Evolutionary conservation across 1,140 invertebrate species (phyloP).

Genomic region (Prorops nasuta): DNA sequence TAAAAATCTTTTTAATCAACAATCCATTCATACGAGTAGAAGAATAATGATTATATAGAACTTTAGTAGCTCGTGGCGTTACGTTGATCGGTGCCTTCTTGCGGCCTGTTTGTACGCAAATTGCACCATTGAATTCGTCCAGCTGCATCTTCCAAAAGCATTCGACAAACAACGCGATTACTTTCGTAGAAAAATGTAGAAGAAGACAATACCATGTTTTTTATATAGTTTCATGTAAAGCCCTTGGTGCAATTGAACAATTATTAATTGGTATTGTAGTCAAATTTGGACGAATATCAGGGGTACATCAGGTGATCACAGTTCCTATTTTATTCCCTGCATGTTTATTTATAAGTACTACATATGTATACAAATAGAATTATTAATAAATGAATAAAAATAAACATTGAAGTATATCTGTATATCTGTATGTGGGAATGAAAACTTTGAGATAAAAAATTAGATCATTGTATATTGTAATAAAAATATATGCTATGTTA

Average conservation of each 20-base stretch:
- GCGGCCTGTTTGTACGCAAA: conserved; percentile 41
- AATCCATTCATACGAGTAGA: too few species aligned
- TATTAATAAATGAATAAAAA: background rate
- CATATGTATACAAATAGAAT: conserved; percentile 13
- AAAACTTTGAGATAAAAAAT: conserved; percentile 1
- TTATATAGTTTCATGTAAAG: conserved; percentile 5
- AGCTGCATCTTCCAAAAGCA: conserved; percentile 3
- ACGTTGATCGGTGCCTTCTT: conserved; percentile 46
- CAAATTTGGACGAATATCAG: conserved; percentile 24
- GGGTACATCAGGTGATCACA: conserved; percentile 43
- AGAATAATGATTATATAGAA: too few species aligned
- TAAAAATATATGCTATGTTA: too few species aligned
- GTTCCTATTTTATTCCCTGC: conserved; percentile 42
- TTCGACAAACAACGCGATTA: too few species aligned
- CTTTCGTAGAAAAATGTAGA: too few species aligned
- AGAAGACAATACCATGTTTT: background rate
- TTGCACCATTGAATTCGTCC: conserved; percentile 24
- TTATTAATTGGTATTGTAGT: conserved; percentile 1
- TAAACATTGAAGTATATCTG: conserved; percentile 1
- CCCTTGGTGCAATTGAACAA: too few species aligned
- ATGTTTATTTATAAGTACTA: conserved; percentile 22
- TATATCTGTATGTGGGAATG: background rate
- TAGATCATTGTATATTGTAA: background rate
- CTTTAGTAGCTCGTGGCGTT: conserved; percentile 34
- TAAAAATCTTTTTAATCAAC: too few species aligned